Evolutionary conservation across 1,140 invertebrate genomes (phyloP).

Genomic region (Parasteatoda tepidariorum): DNA sequence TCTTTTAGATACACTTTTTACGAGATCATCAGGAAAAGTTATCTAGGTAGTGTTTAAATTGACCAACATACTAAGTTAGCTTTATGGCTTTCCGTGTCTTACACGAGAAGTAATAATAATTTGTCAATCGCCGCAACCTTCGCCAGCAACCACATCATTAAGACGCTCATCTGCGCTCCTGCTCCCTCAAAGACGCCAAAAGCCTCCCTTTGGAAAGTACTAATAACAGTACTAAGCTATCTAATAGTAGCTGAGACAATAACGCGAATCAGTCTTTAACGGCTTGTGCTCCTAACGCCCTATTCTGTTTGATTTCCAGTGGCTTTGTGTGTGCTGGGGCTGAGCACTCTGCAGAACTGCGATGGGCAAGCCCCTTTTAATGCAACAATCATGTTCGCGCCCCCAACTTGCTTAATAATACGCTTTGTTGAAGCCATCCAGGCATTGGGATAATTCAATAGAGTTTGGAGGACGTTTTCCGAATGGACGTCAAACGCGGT

Average conservation of each 20-base stretch:
- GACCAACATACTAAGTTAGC: too few species aligned
- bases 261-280: constrained; percentile 29
- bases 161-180: not conserved
- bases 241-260: constrained; percentile 55
- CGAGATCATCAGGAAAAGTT: too few species aligned
- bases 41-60: too few species aligned
- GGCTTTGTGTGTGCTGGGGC: not conserved
- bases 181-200: not conserved
- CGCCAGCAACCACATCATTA: constrained; percentile 22
- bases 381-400: constrained; percentile 52
- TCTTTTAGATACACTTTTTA: too few species aligned
- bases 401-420: constrained; percentile 42
- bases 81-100: too few species aligned
- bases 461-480: constrained; percentile 23
- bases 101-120: constrained; percentile 45
- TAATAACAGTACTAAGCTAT: constrained; percentile 47
- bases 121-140: constrained; percentile 22
- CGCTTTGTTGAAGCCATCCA: not conserved
- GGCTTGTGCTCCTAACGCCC: constrained; percentile 23
- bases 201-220: not conserved
- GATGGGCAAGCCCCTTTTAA: constrained; percentile 17
- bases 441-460: constrained; percentile 14
- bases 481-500: constrained; percentile 9
- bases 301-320: constrained; percentile 12
- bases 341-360: not conserved